Conservation (phyloP, 2,888 invertebrate genomes). For the Euphydryas editha region DNA sequence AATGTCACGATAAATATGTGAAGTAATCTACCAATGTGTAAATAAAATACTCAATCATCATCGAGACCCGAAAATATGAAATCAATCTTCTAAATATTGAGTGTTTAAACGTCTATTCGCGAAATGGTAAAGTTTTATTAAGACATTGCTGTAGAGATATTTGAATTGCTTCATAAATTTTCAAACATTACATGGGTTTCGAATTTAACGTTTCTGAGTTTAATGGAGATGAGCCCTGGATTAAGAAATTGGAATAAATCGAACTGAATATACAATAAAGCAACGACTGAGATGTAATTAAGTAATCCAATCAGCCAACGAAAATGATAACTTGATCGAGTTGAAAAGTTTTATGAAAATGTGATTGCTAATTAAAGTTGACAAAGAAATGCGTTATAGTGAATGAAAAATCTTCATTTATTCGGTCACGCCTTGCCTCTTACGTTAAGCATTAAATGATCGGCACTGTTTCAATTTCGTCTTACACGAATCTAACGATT, state of each 20-base stretch:
- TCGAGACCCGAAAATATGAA: background rate
- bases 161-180: constrained; percentile 40
- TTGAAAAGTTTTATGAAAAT: constrained; percentile 75
- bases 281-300: constrained; percentile 61
- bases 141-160: constrained; percentile 34
- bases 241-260: constrained; percentile 61
- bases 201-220: constrained; percentile 37
- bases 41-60: constrained; percentile 17
- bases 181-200: constrained; percentile 39
- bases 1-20: constrained; percentile 48
- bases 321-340: constrained; percentile 73
- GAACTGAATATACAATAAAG: constrained; percentile 64
- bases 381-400: constrained; percentile 78
- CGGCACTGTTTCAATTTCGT: constrained; percentile 83
- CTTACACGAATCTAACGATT: constrained; percentile 78
- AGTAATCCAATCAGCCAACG: constrained; percentile 72
- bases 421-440: constrained; percentile 79
- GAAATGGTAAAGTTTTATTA: constrained; percentile 31
- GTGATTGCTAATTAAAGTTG: constrained; percentile 82
- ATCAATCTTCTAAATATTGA: constrained; percentile 4
- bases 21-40: constrained; percentile 28
- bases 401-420: constrained; percentile 81
- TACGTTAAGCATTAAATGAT: constrained; percentile 81
- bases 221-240: constrained; percentile 46
- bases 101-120: constrained; percentile 23